phyloP scores from a whole-genome alignment of 1,140 invertebrate genomes.

The Heliconius nattereri region DNA sequence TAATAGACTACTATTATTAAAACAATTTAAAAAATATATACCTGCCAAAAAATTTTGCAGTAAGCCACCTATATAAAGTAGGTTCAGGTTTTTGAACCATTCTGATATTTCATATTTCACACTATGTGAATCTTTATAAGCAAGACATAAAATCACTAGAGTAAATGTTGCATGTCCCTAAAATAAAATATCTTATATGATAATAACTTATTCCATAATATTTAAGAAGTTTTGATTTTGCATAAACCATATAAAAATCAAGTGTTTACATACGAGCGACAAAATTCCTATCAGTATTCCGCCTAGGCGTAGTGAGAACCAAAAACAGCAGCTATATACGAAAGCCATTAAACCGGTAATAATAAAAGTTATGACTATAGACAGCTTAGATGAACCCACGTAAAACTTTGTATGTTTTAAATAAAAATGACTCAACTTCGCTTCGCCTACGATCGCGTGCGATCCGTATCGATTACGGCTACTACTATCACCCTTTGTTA shows the following conservation, averaged over 20 bases:
- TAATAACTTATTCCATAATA: neutral
- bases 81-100: constrained; percentile 51
- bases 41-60: constrained; percentile 50
- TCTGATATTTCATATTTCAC: constrained; percentile 48
- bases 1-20: neutral
- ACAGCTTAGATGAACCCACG: neutral
- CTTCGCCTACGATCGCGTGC: constrained; percentile 22
- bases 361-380: neutral
- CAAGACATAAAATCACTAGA: constrained; percentile 47
- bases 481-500: neutral
- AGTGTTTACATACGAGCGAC: constrained; percentile 53
- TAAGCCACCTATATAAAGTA: constrained; percentile 53
- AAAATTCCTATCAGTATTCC: constrained; percentile 66
- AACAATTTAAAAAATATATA: constrained; percentile 22
- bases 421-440: neutral
- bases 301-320: constrained; percentile 70
- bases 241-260: neutral
- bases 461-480: constrained; percentile 27
- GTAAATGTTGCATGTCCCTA: constrained; percentile 57
- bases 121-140: constrained; percentile 42
- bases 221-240: no score
- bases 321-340: constrained; percentile 74
- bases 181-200: constrained; percentile 20
- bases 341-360: constrained; percentile 56
- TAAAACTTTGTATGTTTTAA: neutral